Base-by-base conservation (phyloP, 2,888 invertebrate genomes). In the Allophyes oxyacanthae region DNA sequence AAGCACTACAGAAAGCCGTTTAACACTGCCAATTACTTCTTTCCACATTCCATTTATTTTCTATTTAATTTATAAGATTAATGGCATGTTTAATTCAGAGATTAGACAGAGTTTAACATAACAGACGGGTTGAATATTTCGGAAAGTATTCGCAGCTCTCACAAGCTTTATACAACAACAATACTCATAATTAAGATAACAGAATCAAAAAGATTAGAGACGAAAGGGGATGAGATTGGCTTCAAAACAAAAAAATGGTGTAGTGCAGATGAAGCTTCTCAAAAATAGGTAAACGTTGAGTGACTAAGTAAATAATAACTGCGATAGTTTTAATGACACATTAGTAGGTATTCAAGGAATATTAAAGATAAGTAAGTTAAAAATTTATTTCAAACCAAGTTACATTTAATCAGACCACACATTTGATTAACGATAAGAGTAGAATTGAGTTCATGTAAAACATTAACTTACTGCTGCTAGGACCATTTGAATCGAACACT, bases 1-100 rank as follows among this genome's bases (percentile, higher is more conserved):
- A 44, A 62, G 13, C 46, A 44, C 48, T 62, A 20, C 45, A 40
- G 52, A 68, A 36, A 62, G 68, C 33, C 10, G 51, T 41, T 50
- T 41, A 36, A 20, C 34, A 37, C 45, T 43, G 28, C 26, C 15
- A 13, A 70, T 52, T 51, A 38, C 48, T 32, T 10, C 26, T 34
- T 70, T 48, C 43, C 65, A 34, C 15, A 30, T 28, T 30, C 26
- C 32, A 44, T 48, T 70, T 38, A 40, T 44, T 43, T 46, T 44
- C 28, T 37, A 38, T 37, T 44, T 11, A 14, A 6, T 53, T 45
- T 41, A 38, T 25, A 37, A 11, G 9, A 7, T 7, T 25, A 68
- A 53, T 68, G 30, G 10, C 14, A 28, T 37, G 42, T 38, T 46
- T 33, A 6, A 41, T 57, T 26, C 59, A 11, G 15, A 44, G 40